phyloP scores from a whole-genome alignment of 2,797 vertebrate species.

The Petrocephalus sullivani region DNA sequence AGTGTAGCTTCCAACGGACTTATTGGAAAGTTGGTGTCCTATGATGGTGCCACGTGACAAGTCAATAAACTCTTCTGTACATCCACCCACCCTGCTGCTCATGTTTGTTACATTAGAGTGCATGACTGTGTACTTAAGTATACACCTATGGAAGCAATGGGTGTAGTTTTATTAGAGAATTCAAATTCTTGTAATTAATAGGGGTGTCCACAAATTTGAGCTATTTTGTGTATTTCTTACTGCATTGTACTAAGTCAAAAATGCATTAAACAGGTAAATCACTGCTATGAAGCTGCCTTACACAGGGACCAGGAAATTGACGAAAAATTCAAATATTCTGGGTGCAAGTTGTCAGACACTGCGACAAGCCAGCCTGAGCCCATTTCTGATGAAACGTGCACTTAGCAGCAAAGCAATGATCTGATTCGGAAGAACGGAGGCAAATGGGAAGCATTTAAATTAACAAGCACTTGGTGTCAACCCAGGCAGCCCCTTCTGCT shows the following conservation, averaged over 20 bases:
- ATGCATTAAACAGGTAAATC: not conserved
- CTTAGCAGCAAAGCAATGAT: not conserved
- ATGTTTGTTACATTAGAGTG: not conserved
- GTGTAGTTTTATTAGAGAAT: not conserved
- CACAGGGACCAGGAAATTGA: not conserved
- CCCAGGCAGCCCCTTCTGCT: not conserved
- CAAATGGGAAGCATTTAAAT: not conserved
- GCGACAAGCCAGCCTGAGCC: not conserved
- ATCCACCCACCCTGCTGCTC: not conserved
- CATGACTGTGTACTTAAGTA: not conserved
- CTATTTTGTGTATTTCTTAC: not conserved
- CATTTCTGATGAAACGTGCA: not conserved
- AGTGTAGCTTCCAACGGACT: not conserved
- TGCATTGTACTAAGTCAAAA: not conserved
- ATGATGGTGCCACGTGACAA: not conserved
- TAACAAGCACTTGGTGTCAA: not conserved
- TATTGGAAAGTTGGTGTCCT: not conserved
- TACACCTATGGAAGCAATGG: not conserved
- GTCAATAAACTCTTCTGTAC: not conserved
- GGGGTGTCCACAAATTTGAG: not conserved
- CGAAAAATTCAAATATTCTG: not conserved
- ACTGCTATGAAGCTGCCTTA: not conserved
- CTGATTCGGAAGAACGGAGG: not conserved
- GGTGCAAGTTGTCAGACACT: not conserved
- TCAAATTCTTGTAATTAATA: not conserved